Evolutionary conservation across 2,888 invertebrate genomes (phyloP).

Genomic region (Zaprionus obscuricornis): DNA sequence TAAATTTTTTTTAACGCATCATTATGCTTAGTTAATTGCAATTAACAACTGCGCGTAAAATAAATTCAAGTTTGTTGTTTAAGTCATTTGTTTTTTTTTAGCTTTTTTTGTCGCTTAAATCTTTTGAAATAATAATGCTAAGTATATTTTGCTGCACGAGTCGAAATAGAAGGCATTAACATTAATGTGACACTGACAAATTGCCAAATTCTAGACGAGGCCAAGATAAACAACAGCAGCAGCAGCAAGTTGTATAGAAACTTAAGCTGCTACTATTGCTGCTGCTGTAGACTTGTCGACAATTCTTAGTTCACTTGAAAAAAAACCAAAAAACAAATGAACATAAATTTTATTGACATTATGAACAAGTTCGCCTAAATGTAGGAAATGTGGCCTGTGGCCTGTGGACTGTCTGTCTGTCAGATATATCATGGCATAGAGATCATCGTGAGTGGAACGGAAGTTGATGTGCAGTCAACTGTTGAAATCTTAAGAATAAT

Average conservation of each 20-base stretch:
- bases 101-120: too few species aligned
- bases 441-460: conserved; percentile 69
- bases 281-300: conserved; percentile 5
- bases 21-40: too few species aligned
- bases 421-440: conserved; percentile 9
- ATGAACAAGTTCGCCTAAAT: conserved; percentile 63
- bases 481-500: conserved; percentile 69
- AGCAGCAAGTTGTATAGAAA: conserved; percentile 24
- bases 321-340: conserved; percentile 48
- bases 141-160: too few species aligned
- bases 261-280: conserved; percentile 22
- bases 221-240: conserved; percentile 24
- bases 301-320: neutral
- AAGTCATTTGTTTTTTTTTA: too few species aligned
- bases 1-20: too few species aligned
- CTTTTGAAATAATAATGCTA: too few species aligned
- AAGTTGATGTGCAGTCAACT: conserved; percentile 74
- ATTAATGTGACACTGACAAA: conserved; percentile 72
- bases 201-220: conserved; percentile 70
- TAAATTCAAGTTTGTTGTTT: too few species aligned
- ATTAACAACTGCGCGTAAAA: too few species aligned
- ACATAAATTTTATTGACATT: conserved; percentile 78
- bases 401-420: neutral
- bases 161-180: too few species aligned
- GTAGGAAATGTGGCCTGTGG: conserved; percentile 46